Percentiles rank a stretch among this genome's conserved stretches.
Conservation (phyloP, 1,140 invertebrate genomes). For the Limonius californicus region DNA sequence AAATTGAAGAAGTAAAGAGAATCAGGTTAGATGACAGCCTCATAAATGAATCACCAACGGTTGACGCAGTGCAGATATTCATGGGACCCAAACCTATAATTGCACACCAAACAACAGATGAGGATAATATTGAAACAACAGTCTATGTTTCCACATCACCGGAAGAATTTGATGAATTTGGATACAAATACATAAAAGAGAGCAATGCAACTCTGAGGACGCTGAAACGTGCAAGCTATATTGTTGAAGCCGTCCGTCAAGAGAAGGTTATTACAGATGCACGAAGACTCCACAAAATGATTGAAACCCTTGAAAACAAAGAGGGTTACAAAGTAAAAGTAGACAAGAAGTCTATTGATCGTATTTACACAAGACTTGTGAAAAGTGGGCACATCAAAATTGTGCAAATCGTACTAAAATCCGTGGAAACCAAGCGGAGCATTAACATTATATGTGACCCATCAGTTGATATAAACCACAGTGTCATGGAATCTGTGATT, state of each 20-base stretch:
- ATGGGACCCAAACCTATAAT: slow-evolving; percentile 28
- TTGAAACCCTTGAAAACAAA: slow-evolving; percentile 13
- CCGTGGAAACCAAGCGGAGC: slow-evolving; percentile 48
- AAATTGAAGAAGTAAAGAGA: background rate
- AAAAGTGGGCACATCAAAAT: slow-evolving; percentile 58
- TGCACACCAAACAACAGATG: slow-evolving; percentile 7
- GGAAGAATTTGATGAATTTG: slow-evolving; percentile 4
- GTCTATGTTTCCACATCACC: slow-evolving; percentile 22
- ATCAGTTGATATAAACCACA: slow-evolving; percentile 50
- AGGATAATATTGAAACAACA: slow-evolving; percentile 22
- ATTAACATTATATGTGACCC: slow-evolving; percentile 59
- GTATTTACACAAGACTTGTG: slow-evolving; percentile 55
- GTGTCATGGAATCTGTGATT: slow-evolving; percentile 55
- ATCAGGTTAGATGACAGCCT: background rate
- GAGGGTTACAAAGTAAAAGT: slow-evolving; percentile 51
- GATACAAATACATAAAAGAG: slow-evolving; percentile 2
- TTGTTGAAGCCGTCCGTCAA: slow-evolving; percentile 56
- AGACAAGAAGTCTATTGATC: slow-evolving; percentile 59
- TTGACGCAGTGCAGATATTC: slow-evolving; percentile 1
- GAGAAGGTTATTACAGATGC: slow-evolving; percentile 57
- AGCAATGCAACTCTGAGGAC: slow-evolving; percentile 40
- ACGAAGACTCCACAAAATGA: slow-evolving; percentile 51
- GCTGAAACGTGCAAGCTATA: slow-evolving; percentile 56
- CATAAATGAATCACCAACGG: no score
- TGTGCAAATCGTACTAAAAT: slow-evolving; percentile 54